Evolutionary conservation across 2,113 vertebrate species (phyloP).

Genomic region (Entelurus aequoreus): DNA sequence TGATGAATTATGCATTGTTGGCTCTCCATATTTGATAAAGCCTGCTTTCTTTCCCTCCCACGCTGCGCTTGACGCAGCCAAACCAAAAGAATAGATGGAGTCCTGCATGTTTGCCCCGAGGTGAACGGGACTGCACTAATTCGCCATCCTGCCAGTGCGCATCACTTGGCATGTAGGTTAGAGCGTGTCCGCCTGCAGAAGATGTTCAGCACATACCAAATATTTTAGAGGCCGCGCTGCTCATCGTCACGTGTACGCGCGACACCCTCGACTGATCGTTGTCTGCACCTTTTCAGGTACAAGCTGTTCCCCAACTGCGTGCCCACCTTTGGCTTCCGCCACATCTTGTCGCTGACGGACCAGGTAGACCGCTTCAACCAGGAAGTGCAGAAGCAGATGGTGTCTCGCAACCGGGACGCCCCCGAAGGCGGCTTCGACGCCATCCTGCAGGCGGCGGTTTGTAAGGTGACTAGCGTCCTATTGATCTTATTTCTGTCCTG

Average conservation of each 20-base stretch:
- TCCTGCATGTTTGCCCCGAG: constrained; percentile 40
- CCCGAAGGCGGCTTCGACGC: constrained; percentile 94
- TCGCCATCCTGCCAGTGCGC: constrained; percentile 39
- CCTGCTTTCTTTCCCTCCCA: not conserved
- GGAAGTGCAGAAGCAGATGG: constrained; percentile 92
- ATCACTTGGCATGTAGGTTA: constrained; percentile 71
- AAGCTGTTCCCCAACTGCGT: constrained; percentile 89
- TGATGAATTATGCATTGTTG: constrained; percentile 14
- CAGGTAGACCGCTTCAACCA: constrained; percentile 91
- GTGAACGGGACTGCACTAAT: constrained; percentile 26
- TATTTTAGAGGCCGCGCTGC: constrained; percentile 6
- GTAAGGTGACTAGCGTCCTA: constrained; percentile 76
- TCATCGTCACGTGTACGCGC: not conserved
- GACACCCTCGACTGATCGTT: not conserved
- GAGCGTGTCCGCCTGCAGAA: constrained; percentile 12
- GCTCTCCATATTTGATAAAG: constrained; percentile 1
- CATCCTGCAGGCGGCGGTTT: constrained; percentile 91
- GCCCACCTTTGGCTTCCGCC: constrained; percentile 93
- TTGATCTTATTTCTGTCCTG: too few relatives aligned
- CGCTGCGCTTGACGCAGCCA: constrained; percentile 8
- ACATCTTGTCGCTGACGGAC: constrained; percentile 90
- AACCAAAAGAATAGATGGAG: constrained; percentile 24
- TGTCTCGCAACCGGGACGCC: constrained; percentile 92
- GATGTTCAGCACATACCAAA: constrained; percentile 11
- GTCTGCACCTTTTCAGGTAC: constrained; percentile 69